These are phyloP conservation scores for Hippocampus barbouri DNA, from an alignment of 2,113 vertebrate species.

Conservation along the genomic window DNA sequence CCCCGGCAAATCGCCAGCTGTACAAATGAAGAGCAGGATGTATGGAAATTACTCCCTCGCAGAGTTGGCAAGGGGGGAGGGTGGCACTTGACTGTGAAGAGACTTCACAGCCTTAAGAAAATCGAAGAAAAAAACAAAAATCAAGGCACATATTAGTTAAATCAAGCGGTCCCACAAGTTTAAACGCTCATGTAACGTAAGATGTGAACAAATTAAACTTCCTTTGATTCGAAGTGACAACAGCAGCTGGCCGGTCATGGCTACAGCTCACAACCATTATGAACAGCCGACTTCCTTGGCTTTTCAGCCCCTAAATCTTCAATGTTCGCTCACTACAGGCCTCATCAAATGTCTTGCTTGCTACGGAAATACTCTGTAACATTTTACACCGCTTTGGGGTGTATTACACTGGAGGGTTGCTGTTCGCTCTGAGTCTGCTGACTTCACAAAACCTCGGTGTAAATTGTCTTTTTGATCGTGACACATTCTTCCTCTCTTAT, in stretches of 20 bases:
- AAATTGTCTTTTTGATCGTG: background rate
- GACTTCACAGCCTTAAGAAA: background rate
- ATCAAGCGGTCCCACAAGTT: background rate
- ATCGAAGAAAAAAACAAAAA: background rate
- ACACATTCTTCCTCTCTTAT: too few relatives aligned
- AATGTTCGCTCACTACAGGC: background rate
- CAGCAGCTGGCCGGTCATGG: background rate
- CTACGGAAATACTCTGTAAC: too few relatives aligned
- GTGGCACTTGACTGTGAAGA: background rate
- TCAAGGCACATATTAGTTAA: background rate
- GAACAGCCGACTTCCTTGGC: background rate
- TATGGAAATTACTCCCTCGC: conserved; percentile 27
- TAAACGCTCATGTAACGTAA: background rate
- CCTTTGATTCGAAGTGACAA: background rate
- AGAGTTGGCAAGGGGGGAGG: conserved; percentile 11
- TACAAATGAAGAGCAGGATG: conserved; percentile 49
- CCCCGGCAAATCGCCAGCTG: conserved; percentile 37
- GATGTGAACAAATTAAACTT: background rate
- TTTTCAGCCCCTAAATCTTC: too few relatives aligned
- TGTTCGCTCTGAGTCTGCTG: background rate
- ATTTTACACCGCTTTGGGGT: background rate
- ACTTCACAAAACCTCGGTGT: background rate
- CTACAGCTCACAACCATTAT: background rate
- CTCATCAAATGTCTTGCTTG: background rate
- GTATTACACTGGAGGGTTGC: background rate